A percentile compares a stretch with the other conserved stretches of the same genome.
Conservation (phyloP, 1,140 invertebrate species). For the Galleria mellonella region DNA sequence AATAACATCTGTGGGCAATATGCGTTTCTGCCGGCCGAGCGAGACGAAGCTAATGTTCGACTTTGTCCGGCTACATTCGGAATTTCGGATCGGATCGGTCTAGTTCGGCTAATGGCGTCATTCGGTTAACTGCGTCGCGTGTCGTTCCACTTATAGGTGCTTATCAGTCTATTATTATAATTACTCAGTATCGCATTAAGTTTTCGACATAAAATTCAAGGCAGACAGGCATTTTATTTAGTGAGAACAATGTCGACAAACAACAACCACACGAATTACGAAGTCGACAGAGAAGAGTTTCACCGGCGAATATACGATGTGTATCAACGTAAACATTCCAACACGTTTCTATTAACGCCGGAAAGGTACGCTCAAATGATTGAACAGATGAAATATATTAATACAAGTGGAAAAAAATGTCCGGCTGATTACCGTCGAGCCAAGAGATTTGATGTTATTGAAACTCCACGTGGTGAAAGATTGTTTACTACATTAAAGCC, state of each 20-base stretch:
- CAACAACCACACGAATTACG: too few species aligned
- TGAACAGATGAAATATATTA: constrained; percentile 25
- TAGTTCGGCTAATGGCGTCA: constrained; percentile 11
- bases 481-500: constrained; percentile 5
- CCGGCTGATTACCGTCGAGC: constrained; percentile 25
- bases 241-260: background rate
- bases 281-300: constrained; percentile 35
- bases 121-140: too few species aligned
- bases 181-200: too few species aligned
- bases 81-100: background rate
- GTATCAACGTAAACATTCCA: constrained; percentile 12
- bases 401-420: constrained; percentile 20
- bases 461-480: constrained; percentile 27
- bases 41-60: constrained; percentile 11
- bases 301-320: constrained; percentile 23
- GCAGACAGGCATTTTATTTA: too few species aligned
- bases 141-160: too few species aligned
- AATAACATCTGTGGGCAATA: constrained; percentile 4
- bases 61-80: constrained; percentile 8
- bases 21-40: constrained; percentile 5
- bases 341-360: constrained; percentile 19
- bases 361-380: constrained; percentile 25
- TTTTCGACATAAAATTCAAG: too few species aligned
- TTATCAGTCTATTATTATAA: too few species aligned
- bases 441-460: constrained; percentile 28